phyloP scores from a whole-genome alignment of 2,113 vertebrate species.

The Myiozetetes cayanensis region DNA sequence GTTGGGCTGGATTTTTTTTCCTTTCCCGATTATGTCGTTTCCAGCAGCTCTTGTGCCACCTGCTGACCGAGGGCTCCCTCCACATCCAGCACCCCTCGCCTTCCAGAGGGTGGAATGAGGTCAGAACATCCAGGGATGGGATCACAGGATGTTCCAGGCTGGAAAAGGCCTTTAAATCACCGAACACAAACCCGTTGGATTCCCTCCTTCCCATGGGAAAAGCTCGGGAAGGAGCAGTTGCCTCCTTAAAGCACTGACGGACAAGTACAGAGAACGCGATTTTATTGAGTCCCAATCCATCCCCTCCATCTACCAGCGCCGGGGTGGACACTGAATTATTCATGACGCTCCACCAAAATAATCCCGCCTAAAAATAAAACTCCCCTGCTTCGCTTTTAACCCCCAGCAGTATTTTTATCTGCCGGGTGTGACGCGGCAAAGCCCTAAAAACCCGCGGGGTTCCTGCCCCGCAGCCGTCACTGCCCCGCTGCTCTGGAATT shows the following conservation, averaged over 20 bases:
- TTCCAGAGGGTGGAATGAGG: background rate
- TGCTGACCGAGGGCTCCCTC: background rate
- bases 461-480: fast-evolving
- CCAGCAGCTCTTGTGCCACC: slow-evolving; percentile 34
- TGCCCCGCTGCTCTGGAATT: fast-evolving
- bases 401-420: fast-evolving
- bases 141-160: no score
- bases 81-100: background rate
- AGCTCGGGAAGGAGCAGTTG: background rate
- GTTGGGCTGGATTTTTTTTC: background rate
- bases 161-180: background rate
- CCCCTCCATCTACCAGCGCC: background rate
- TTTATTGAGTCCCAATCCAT: background rate
- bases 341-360: background rate
- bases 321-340: background rate
- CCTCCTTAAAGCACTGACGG: background rate
- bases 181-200: fast-evolving
- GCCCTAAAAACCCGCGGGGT: background rate
- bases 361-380: background rate
- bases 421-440: background rate
- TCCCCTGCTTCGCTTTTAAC: background rate
- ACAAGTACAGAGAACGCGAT: no score
- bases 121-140: background rate
- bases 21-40: fast-evolving
- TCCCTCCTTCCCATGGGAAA: background rate